A percentile compares a stretch with the other conserved stretches of the same genome.
Evolutionary conservation across 2,113 vertebrate genomes (phyloP).

Genomic region (Vimba vimba): DNA sequence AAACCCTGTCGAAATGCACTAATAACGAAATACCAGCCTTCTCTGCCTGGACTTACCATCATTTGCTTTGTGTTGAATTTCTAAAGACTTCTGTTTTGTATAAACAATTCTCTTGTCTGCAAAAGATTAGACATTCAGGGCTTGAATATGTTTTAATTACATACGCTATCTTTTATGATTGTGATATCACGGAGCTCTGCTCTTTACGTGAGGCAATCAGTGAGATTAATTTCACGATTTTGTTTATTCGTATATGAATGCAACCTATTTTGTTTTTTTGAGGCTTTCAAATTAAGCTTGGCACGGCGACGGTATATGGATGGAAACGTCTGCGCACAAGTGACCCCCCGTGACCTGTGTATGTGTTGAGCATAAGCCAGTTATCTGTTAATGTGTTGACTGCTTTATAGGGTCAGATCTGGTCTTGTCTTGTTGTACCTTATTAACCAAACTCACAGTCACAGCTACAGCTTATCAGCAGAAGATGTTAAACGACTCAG

Average conservation of each 20-base stretch:
- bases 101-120: conserved; percentile 2
- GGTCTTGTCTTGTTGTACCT: background rate
- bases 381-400: conserved; percentile 2
- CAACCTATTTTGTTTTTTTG: conserved; percentile 23
- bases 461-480: background rate
- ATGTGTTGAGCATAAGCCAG: background rate
- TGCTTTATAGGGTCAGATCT: background rate
- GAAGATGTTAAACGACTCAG: background rate
- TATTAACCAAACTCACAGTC: background rate
- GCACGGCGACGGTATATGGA: background rate
- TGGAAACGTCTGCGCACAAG: background rate
- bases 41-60: background rate
- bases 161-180: conserved; percentile 24
- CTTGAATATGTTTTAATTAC: conserved; percentile 43
- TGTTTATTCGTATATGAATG: conserved; percentile 29
- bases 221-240: conserved; percentile 19
- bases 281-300: conserved; percentile 13
- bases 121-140: conserved; percentile 26
- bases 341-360: background rate
- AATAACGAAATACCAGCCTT: background rate
- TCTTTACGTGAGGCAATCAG: conserved; percentile 37
- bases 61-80: background rate
- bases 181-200: conserved; percentile 8
- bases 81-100: background rate
- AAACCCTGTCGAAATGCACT: conserved; percentile 17